Evolutionary conservation across 1,140 invertebrate genomes (phyloP).

Genomic region (Drepana arcuata): DNA sequence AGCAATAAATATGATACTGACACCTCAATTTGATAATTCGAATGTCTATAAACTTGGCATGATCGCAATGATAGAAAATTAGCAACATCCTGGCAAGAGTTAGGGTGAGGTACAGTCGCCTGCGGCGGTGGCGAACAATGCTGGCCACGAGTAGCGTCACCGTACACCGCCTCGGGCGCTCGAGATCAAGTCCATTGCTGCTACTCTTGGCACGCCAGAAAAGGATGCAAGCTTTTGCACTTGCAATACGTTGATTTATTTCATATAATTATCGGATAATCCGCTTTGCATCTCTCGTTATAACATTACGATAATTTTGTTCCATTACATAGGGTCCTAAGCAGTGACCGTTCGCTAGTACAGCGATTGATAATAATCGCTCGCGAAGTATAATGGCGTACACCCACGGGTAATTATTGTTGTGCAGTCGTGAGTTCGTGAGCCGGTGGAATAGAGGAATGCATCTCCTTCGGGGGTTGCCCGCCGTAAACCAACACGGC

Average conservation of each 20-base stretch:
- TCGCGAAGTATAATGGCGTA: conserved; percentile 70
- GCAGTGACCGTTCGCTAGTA: conserved; percentile 63
- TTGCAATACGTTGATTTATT: conserved; percentile 54
- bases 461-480: conserved; percentile 70
- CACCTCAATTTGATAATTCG: conserved; percentile 63
- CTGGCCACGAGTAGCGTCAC: conserved; percentile 24
- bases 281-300: conserved; percentile 63
- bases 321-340: conserved; percentile 59
- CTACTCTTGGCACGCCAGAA: conserved; percentile 16
- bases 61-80: conserved; percentile 68
- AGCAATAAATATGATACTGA: conserved; percentile 63
- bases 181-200: too few species aligned
- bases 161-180: too few species aligned
- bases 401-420: conserved; percentile 71
- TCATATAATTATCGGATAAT: conserved; percentile 60
- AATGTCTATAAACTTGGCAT: conserved; percentile 57
- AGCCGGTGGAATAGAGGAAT: conserved; percentile 58
- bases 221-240: conserved; percentile 16
- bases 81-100: conserved; percentile 58
- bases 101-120: conserved; percentile 55
- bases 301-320: conserved; percentile 60
- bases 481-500: conserved; percentile 56
- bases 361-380: conserved; percentile 70
- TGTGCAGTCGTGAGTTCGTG: conserved; percentile 70
- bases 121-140: conserved; percentile 40